Evolutionary conservation across 2,888 invertebrate genomes (phyloP).

Genomic region (Litoditis marina): DNA sequence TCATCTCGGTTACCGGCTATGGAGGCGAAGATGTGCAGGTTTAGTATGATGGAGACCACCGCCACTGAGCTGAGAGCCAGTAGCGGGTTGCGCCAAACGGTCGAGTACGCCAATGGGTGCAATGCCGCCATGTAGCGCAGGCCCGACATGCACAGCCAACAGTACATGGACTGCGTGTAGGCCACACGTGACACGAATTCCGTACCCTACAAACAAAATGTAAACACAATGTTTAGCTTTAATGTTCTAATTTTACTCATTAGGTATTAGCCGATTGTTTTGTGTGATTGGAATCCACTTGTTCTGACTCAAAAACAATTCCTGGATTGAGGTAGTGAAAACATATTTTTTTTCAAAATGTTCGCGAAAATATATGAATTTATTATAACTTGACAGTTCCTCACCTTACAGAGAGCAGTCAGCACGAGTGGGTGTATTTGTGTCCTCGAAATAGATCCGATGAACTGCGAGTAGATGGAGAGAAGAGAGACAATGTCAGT

Average conservation of each 20-base stretch:
- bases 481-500: constrained; percentile 44
- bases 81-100: constrained; percentile 34
- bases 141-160: constrained; percentile 52
- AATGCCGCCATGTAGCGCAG: constrained; percentile 47
- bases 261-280: too few relatives aligned
- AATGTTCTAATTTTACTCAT: too few relatives aligned
- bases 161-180: constrained; percentile 52
- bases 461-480: constrained; percentile 33
- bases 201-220: constrained; percentile 41
- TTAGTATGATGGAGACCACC: constrained; percentile 26
- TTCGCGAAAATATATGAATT: too few relatives aligned
- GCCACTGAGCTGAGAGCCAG: constrained; percentile 23
- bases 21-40: constrained; percentile 35
- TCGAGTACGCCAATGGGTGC: constrained; percentile 33
- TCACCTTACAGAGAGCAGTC: constrained; percentile 38
- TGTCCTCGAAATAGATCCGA: constrained; percentile 14
- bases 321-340: too few relatives aligned
- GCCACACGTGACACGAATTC: constrained; percentile 40
- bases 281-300: too few relatives aligned
- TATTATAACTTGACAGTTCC: neutral
- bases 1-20: constrained; percentile 18
- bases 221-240: too few relatives aligned
- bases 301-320: too few relatives aligned
- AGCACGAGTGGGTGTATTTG: constrained; percentile 14
- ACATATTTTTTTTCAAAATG: too few relatives aligned